Base-by-base conservation (phyloP, 2,797 vertebrate genomes). In the Telmatherina bonti region DNA sequence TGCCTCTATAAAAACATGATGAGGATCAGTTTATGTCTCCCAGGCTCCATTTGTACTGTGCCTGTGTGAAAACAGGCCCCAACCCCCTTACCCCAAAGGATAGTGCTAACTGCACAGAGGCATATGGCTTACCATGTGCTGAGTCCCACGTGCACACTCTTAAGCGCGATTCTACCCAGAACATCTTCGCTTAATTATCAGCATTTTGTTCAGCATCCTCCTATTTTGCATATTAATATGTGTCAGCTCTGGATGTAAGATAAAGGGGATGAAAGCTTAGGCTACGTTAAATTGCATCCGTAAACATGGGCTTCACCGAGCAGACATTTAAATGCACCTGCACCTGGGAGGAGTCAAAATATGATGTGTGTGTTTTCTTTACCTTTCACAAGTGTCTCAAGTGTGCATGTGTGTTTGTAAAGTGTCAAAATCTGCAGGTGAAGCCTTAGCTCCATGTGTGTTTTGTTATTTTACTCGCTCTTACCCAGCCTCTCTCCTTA, bases 61-160 rank as follows among this genome's bases (percentile, higher is more conserved):
- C 67, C 67, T 72, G 76, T 54, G 74, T 83, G 73, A 67, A 84
- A 81, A 66, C 66, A 63, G 58, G 53, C 74, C 81, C 80, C 79
- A 30, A 36, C 70, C 77, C 82, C 79, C 62, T 76, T 69, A 88
- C 90, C 91, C 90, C 85, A 82, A 88, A 92, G 90, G 91, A 92
- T 84, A 82, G 88, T 81, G 80, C 86, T 89, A 88, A 91, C 92
- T 87, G 90, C 85, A 76, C 84, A 53, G 84, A 92, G 92, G 93
- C 94, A 95, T 95, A 95, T 95, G 94, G 94, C 92, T 93, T 86
- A 93, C 93, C 94, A 95, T 95, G 94, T 95, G 94, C 93, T 92
- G 73, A 78, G 93, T 95, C 94, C 94, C 94, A 89, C 86, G 84
- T 92, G 93, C 91, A 81, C 93, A 73, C 93, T 92, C 93, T 94